Conservation (phyloP, 1,140 invertebrate species). For the Panulirus ornatus region DNA sequence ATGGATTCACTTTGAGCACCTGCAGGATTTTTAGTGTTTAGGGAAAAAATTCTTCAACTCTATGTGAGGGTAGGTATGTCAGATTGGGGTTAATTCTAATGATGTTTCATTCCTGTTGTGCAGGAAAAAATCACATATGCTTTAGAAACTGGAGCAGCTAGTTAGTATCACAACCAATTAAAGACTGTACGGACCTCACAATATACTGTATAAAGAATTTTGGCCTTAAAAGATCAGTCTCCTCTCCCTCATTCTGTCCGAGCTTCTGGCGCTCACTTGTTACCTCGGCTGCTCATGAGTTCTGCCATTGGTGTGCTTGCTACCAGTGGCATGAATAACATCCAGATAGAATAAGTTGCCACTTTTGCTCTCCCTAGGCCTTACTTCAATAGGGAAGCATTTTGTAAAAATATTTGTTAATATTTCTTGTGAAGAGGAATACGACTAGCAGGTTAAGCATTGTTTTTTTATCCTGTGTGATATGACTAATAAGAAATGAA, state of each 20-base stretch:
- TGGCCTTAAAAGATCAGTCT: conserved; percentile 24
- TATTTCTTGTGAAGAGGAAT: conserved; percentile 70
- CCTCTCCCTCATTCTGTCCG: not conserved
- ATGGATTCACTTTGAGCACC: conserved; percentile 32
- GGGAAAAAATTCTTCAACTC: conserved; percentile 18
- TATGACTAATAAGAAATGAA: no score
- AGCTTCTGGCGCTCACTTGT: conserved; percentile 22
- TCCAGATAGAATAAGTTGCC: conserved; percentile 66
- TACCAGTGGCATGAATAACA: conserved; percentile 41
- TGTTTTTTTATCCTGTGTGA: conserved; percentile 30
- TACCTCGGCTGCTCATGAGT: conserved; percentile 42
- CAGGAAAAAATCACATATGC: conserved; percentile 16
- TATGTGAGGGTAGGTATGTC: conserved; percentile 16
- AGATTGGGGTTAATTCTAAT: not conserved
- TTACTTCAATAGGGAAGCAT: conserved; percentile 68
- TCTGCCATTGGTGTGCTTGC: conserved; percentile 44
- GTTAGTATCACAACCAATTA: not conserved
- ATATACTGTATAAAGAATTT: conserved; percentile 35
- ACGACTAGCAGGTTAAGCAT: conserved; percentile 64
- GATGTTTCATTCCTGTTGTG: conserved; percentile 36
- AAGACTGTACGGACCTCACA: conserved; percentile 20
- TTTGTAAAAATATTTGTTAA: conserved; percentile 70
- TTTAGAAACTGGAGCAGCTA: conserved; percentile 19
- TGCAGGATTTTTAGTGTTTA: conserved; percentile 29
- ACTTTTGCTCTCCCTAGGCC: conserved; percentile 66